A percentile compares a stretch with the other conserved stretches of the same genome.
Conservation (phyloP, 2,797 vertebrate genomes). For the Cirrhinus mrigala region DNA sequence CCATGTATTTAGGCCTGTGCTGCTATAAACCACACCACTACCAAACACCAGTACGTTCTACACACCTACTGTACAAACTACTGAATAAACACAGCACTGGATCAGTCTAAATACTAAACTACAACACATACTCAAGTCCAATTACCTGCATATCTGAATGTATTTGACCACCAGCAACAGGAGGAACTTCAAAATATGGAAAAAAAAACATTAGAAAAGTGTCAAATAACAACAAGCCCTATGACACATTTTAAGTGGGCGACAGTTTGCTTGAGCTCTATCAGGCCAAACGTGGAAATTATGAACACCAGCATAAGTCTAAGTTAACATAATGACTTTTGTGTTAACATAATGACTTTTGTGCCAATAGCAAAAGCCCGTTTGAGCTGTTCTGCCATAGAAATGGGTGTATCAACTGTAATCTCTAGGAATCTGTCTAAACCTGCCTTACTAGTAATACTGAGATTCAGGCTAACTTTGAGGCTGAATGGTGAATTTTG, state of each 20-base stretch:
- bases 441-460: neutral
- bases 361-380: neutral
- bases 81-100: neutral
- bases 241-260: neutral
- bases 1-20: neutral
- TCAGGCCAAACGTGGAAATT: neutral
- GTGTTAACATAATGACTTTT: neutral
- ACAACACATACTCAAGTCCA: neutral
- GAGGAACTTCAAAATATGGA: conserved; percentile 9
- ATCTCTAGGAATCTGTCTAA: neutral
- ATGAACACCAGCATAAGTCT: neutral
- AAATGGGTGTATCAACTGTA: neutral
- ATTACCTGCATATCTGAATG: neutral
- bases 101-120: neutral
- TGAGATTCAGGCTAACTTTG: neutral
- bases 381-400: neutral
- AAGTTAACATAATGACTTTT: neutral
- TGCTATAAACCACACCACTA: neutral
- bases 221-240: neutral
- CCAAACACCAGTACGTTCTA: neutral
- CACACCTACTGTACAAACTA: neutral
- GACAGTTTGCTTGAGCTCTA: neutral
- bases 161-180: neutral
- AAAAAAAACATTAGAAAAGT: neutral
- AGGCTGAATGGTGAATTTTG: neutral